Evolutionary conservation across 2,113 vertebrate species (phyloP), one percentile per base, ranked within the genome.

Genomic region (Alligator sinensis): DNA sequence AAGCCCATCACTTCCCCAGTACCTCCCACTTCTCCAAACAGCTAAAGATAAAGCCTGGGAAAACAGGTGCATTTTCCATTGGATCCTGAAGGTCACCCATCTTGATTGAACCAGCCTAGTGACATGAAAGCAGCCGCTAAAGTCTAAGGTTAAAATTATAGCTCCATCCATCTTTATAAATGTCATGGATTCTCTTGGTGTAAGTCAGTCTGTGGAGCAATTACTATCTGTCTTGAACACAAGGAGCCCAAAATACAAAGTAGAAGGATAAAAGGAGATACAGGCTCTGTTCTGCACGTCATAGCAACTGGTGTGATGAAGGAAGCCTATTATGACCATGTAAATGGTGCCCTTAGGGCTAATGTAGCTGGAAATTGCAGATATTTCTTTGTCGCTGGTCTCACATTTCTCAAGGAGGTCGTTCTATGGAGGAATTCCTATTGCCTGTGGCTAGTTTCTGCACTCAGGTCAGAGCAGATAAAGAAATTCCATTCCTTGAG

Each of bases 391-490:
- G 91, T 93, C 78, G 77, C 55, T 85, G 79, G 55, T 89, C 93
- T 96, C 82, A 83, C 3, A 18, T 94, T 96, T 94, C 90, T 86
- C n/a, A 55, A 74, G 30, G 61, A 86, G 86, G 91, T 86, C 91
- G 88, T 88, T 61, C 7, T 79, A 85, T 68, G 57, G 82, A 95
- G 85, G 92, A 95, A 96, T 96, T 96, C 77, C 61, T 90, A 13
- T 88, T 80, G 90, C 94, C 93, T 5, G 2, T 87, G 83, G 94
- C 91, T 82, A 86, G 79, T 93, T 72, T 55, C 62, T 85, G 25
- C 27, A 54, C 47, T 80, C 83, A 94, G 68, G 76, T 91, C 85
- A 94, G n/a, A 63, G 16, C 74, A 95, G 94, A 97, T 94, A 96
- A 97, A 91, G 90, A 93, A 89, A 89, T 89, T 86, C 77, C 55